A percentile compares a stretch with the other conserved stretches of the same genome.
These are phyloP conservation scores for Schizotus pectinicornis DNA, from an alignment of 2,888 invertebrate genomes.

Conservation along the genomic window DNA sequence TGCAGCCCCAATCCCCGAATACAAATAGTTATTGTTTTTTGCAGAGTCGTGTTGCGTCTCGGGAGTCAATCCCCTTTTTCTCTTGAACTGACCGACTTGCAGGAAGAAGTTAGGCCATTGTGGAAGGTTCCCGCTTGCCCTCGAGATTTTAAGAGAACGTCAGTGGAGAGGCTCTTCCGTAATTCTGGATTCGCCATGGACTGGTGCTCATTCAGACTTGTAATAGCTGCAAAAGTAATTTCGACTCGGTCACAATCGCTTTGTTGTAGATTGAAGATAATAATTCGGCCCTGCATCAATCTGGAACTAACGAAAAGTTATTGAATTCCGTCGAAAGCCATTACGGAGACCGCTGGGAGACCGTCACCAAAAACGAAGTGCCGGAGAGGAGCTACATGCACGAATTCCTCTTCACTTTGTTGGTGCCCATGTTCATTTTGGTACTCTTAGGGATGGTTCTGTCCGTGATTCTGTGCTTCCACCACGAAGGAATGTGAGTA, in stretches of 20 bases:
- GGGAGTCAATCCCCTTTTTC: conserved; percentile 81
- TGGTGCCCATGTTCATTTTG: conserved; percentile 73
- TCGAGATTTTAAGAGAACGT: conserved; percentile 81
- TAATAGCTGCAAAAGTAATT: conserved; percentile 53
- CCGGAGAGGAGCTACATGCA: conserved; percentile 73
- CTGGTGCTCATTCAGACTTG: conserved; percentile 89
- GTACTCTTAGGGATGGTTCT: conserved; percentile 70
- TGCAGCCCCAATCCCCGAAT: conserved; percentile 4
- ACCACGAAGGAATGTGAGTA: conserved; percentile 80
- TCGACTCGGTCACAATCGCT: conserved; percentile 9
- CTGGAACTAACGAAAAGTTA: conserved; percentile 54
- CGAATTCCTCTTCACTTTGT: conserved; percentile 73
- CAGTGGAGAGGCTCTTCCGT: conserved; percentile 82
- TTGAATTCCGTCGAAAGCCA: conserved; percentile 47
- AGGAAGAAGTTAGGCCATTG: conserved; percentile 83
- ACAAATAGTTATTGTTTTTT: conserved; percentile 26
- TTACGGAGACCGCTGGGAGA: conserved; percentile 66
- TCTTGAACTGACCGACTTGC: conserved; percentile 68
- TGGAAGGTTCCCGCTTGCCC: conserved; percentile 81
- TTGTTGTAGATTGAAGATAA: conserved; percentile 53
- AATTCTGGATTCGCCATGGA: conserved; percentile 80
- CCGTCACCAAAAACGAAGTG: conserved; percentile 65
- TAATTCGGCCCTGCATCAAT: conserved; percentile 52
- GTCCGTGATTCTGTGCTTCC: conserved; percentile 76
- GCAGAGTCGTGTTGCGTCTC: conserved; percentile 78